Evolutionary conservation across 2,797 vertebrate genomes (phyloP).

Genomic region (Merluccius polli): DNA sequence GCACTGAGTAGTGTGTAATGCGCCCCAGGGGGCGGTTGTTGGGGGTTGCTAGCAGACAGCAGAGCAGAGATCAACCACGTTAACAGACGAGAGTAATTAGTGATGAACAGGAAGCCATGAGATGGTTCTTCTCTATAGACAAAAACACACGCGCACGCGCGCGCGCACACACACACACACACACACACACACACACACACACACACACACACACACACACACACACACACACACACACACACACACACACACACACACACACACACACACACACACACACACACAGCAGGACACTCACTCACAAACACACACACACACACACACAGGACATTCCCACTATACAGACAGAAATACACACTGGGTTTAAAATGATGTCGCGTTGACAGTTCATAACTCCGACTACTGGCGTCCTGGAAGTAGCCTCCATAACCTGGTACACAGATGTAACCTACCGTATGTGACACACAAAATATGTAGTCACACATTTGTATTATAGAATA

Average conservation of each 20-base stretch:
- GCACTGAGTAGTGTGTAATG: constrained; percentile 13
- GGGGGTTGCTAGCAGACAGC: constrained; percentile 46
- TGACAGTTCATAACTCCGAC: not conserved
- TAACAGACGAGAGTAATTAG: constrained; percentile 90
- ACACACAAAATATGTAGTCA: not conserved
- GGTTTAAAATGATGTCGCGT: not conserved
- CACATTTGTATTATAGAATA: too few species aligned
- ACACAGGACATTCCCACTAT: not conserved
- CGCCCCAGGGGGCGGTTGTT: constrained; percentile 22
- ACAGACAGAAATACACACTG: not conserved
- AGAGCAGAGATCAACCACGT: constrained; percentile 65
- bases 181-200: not conserved
- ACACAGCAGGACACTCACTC: not conserved
- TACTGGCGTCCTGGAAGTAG: not conserved
- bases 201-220: too few species aligned
- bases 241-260: not conserved
- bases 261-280: too few species aligned
- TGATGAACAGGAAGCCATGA: constrained; percentile 89
- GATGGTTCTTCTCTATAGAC: constrained; percentile 37
- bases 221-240: constrained; percentile 2
- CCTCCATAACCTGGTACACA: not conserved
- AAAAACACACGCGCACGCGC: constrained; percentile 11
- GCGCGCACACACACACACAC: not conserved
- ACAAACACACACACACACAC: too few species aligned
- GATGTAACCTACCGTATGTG: not conserved